These are phyloP conservation scores for Acropora yongei DNA, from an alignment of 64 coral and sea anemone genomes.

Conservation along the genomic window DNA sequence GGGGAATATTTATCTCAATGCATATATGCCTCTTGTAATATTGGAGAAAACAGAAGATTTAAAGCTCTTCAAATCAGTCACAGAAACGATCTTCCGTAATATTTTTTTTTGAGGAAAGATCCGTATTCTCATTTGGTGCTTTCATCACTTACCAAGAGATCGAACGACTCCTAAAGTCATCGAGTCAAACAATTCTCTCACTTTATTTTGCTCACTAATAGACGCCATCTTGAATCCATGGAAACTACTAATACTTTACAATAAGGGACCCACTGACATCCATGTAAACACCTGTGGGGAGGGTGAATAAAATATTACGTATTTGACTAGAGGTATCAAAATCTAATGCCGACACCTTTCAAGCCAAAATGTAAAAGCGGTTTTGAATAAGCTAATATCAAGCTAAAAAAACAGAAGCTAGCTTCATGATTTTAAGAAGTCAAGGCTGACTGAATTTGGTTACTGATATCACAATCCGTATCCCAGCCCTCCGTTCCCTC, in stretches of 20 bases:
- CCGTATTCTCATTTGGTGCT: not conserved
- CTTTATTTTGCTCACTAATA: conserved; percentile 70
- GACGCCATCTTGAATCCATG: conserved; percentile 93
- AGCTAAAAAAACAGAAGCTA: not conserved
- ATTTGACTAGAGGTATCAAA: no score
- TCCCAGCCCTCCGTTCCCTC: not conserved
- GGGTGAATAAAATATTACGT: not conserved
- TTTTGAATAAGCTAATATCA: not conserved
- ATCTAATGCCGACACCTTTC: no score
- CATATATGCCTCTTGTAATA: no score
- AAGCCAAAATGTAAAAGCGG: no score
- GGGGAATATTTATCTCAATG: not conserved
- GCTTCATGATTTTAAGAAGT: not conserved
- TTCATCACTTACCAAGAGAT: conserved; percentile 73
- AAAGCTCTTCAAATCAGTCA: not conserved
- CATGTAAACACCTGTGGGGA: not conserved
- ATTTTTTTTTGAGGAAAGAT: not conserved
- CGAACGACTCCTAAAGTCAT: conserved; percentile 95
- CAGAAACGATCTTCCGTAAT: not conserved
- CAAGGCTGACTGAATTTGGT: not conserved
- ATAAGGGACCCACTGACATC: no score
- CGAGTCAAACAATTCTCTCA: conserved; percentile 89
- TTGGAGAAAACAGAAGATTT: not conserved
- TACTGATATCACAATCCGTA: not conserved
- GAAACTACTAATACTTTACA: not conserved